Evolutionary conservation across 2,113 vertebrate genomes (phyloP), one percentile per base, ranked within the genome.

Genomic region (Syrmaticus mikado): DNA sequence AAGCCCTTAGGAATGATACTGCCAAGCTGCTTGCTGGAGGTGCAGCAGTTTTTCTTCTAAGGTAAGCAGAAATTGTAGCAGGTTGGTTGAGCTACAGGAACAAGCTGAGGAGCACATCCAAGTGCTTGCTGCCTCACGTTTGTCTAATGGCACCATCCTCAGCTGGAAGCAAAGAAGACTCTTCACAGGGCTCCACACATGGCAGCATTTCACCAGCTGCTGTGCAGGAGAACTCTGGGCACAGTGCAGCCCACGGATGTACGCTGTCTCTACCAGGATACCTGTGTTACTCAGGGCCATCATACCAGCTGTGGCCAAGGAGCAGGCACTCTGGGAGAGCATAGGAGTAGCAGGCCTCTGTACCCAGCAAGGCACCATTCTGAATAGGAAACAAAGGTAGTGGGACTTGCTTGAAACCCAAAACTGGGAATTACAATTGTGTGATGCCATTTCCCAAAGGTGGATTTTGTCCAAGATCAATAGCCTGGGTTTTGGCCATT

Each of bases 381-480:
- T 87, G 82, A 95, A 77, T 17, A 45, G 36, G 57, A 89, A 90
- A 89, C 27, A 6, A 87, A 87, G 73, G 11, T 27, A 57, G 55
- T 28, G 46, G 41, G 6, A 81, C 43, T 89, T 92, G 43, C 15
- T 21, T 91, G 55, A 78, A 90, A 78, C 25, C 21, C 60, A 72
- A 77, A 82, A 85, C 5, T 5, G 10, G 32, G 62, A 73, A 84
- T 73, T 60, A 76, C 28, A 72, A 87, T 24, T 62, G 20, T 79
- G 46, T 50, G 25, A 74, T 79, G 22, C 21, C 22, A 64, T 76
- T 87, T 89, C 13, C 25, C 25, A 71, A 66, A 77, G 21, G 27
- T 85, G 78, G 67, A 77, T 92, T 93, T 89, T 91, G 55, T 52
- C 41, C 78, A 74, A 55, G 32, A 89, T 80, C 53, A 55, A 66